These are phyloP conservation scores for Ciconia maguari DNA, from an alignment of 2,113 vertebrate genomes.

Conservation along the genomic window DNA sequence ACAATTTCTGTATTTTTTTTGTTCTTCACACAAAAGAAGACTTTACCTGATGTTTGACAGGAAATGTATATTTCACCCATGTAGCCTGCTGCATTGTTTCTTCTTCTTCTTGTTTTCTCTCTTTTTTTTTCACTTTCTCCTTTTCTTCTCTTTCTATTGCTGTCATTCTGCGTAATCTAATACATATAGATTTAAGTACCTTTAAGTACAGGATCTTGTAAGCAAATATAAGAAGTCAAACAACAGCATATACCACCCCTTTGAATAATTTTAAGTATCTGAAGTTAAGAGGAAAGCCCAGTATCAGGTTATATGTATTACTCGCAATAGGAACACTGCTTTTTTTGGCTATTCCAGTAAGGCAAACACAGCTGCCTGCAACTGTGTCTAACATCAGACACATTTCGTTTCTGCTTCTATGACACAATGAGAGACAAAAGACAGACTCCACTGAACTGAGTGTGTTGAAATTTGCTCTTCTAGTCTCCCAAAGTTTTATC, in stretches of 20 bases:
- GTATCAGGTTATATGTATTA: background rate
- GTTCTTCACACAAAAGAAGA: background rate
- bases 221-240: background rate
- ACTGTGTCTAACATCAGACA: background rate
- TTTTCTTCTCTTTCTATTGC: constrained; percentile 96
- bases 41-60: constrained; percentile 93
- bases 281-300: background rate
- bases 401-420: background rate
- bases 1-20: background rate
- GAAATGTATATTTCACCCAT: constrained; percentile 97
- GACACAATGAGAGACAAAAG: background rate
- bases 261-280: background rate
- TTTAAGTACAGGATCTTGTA: background rate
- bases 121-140: constrained; percentile 95
- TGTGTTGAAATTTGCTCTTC: background rate
- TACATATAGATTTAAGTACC: background rate
- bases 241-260: background rate
- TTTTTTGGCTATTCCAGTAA: background rate
- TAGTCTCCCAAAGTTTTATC: background rate
- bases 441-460: background rate
- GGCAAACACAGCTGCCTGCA: background rate
- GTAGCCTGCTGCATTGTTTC: constrained; percentile 96
- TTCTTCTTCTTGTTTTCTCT: constrained; percentile 94
- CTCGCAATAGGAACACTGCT: background rate
- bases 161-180: constrained; percentile 94